phyloP scores from a whole-genome alignment of 2,797 vertebrate species.

The Harpagifer antarcticus region DNA sequence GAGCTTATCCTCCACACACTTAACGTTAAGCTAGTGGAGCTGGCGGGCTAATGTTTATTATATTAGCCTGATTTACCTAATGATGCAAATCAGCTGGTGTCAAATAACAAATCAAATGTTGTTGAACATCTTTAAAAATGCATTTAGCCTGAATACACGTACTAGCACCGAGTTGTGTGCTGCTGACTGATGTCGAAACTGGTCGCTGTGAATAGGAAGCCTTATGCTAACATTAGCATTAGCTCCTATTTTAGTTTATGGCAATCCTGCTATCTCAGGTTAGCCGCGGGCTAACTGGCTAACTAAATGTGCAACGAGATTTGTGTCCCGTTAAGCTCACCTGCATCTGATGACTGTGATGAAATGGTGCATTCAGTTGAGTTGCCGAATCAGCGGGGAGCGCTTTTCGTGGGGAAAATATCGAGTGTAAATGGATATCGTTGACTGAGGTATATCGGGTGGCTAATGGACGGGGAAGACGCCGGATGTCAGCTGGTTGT shows the following conservation, averaged over 20 bases:
- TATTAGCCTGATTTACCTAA: not conserved
- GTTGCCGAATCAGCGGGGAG: slow-evolving; percentile 40
- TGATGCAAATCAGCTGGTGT: fast-evolving
- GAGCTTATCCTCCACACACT: not conserved
- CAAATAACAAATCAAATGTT: no score
- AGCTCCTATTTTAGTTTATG: slow-evolving; percentile 58
- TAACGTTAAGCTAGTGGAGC: slow-evolving; percentile 1
- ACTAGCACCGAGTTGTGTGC: slow-evolving; percentile 4
- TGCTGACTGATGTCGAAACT: slow-evolving; percentile 32
- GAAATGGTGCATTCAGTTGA: slow-evolving; percentile 69
- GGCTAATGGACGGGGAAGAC: slow-evolving; percentile 81
- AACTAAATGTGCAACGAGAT: slow-evolving; percentile 3
- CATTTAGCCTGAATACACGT: not conserved
- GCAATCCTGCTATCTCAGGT: slow-evolving; percentile 38
- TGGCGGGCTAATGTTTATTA: slow-evolving; percentile 18
- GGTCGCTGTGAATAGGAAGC: slow-evolving; percentile 20
- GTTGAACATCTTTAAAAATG: not conserved
- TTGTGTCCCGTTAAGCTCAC: slow-evolving; percentile 50
- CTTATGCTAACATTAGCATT: slow-evolving; percentile 54
- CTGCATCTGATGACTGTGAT: slow-evolving; percentile 72
- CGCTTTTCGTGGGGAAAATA: slow-evolving; percentile 61
- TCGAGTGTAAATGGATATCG: slow-evolving; percentile 62
- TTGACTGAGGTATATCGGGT: slow-evolving; percentile 57
- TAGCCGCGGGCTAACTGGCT: slow-evolving; percentile 44
- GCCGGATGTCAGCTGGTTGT: slow-evolving; percentile 86